Evolutionary conservation across 2,113 vertebrate genomes (phyloP).

Genomic region (Petrocephalus zakoni): DNA sequence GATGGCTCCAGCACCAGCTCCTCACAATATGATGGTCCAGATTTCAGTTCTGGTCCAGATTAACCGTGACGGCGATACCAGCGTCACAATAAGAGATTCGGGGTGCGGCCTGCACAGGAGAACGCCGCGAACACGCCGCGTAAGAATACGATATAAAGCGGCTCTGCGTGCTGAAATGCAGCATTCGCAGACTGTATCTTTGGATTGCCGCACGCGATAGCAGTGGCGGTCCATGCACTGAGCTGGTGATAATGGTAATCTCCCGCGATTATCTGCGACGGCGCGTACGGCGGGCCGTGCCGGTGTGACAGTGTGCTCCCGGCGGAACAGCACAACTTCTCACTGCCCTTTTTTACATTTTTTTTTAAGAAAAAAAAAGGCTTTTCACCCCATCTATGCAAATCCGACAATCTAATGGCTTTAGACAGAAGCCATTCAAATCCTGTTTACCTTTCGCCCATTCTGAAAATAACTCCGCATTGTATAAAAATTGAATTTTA

Average conservation of each 20-base stretch:
- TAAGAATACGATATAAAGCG: neutral
- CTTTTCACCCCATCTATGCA: slow-evolving; percentile 47
- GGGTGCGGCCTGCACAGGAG: neutral
- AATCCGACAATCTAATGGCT: slow-evolving; percentile 62
- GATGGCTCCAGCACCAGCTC: neutral
- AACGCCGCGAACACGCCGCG: neutral
- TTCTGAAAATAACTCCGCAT: slow-evolving; percentile 70
- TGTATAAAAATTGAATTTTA: slow-evolving; percentile 76
- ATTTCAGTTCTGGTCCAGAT: neutral
- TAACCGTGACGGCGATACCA: neutral
- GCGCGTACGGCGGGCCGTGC: slow-evolving; percentile 59
- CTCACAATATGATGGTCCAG: neutral
- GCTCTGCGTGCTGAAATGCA: neutral
- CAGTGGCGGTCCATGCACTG: slow-evolving; percentile 48
- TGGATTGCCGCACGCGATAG: slow-evolving; percentile 22
- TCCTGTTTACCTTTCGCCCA: slow-evolving; percentile 61
- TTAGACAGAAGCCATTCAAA: slow-evolving; percentile 66
- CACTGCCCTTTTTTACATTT: slow-evolving; percentile 34
- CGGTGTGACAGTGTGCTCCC: slow-evolving; percentile 48
- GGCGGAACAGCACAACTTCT: slow-evolving; percentile 47
- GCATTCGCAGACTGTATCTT: slow-evolving; percentile 13
- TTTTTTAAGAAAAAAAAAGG: slow-evolving; percentile 45
- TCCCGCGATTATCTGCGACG: slow-evolving; percentile 61
- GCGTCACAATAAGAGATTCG: neutral
- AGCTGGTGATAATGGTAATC: slow-evolving; percentile 63